Percentiles rank a stretch among this genome's conserved stretches.
phyloP scores from a whole-genome alignment of 2,113 vertebrate species.

The Tricholaema leucomelas region DNA sequence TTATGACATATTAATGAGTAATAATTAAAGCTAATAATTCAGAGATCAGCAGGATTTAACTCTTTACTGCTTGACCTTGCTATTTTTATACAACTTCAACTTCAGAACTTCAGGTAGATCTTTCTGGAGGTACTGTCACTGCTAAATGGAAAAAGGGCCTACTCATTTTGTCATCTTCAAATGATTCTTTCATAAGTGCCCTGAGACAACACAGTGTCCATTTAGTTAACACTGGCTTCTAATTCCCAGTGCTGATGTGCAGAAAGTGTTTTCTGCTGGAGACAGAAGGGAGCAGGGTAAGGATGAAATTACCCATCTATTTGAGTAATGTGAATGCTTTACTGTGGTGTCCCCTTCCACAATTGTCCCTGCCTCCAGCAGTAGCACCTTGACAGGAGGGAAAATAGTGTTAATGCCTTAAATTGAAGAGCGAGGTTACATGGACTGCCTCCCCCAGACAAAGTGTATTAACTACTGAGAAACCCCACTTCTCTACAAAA shows the following conservation, averaged over 20 bases:
- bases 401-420: neutral
- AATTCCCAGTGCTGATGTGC: neutral
- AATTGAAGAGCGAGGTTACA: neutral
- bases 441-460: neutral
- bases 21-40: neutral
- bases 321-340: neutral
- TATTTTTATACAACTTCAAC: neutral
- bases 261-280: neutral
- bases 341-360: neutral
- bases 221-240: neutral
- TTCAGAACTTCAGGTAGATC: neutral
- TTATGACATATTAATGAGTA: neutral
- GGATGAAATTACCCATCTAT: neutral
- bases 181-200: neutral
- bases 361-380: neutral
- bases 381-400: neutral
- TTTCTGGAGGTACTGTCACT: neutral
- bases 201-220: neutral
- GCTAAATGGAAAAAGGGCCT: neutral
- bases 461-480: neutral
- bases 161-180: neutral
- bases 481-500: constrained; percentile 6
- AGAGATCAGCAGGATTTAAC: neutral
- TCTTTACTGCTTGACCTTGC: accelerated
- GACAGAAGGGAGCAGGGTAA: neutral